Evolutionary conservation across 2,888 invertebrate species (phyloP).

Genomic region (Caenorhabditis imperialis): DNA sequence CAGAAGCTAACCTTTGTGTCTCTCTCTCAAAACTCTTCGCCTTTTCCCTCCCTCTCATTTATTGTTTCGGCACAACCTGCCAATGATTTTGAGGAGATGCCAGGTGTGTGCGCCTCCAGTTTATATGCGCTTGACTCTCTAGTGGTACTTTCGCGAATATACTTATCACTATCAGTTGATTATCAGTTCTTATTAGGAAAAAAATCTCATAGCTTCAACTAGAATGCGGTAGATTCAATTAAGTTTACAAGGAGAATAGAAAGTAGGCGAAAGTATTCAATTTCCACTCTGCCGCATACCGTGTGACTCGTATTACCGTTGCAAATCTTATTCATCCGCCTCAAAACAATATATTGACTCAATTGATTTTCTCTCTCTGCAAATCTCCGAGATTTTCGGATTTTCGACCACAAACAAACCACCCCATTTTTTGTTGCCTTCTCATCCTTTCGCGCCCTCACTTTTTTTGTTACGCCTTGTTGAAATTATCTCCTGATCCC

Average conservation of each 20-base stretch:
- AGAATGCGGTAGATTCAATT: too few species aligned
- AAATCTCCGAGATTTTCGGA: constrained; percentile 29
- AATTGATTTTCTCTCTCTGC: constrained; percentile 44
- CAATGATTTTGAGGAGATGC: constrained; percentile 48
- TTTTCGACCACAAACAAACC: constrained; percentile 47
- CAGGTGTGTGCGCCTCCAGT: constrained; percentile 46
- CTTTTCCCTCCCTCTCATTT: constrained; percentile 17
- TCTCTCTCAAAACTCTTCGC: constrained; percentile 12
- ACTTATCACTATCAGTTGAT: too few species aligned
- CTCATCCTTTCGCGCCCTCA: constrained; percentile 7
- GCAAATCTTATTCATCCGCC: constrained; percentile 31
- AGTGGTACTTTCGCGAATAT: too few species aligned
- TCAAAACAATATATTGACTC: constrained; percentile 53
- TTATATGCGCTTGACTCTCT: constrained; percentile 20
- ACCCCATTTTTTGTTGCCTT: constrained; percentile 1
- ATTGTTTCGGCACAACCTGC: constrained; percentile 55
- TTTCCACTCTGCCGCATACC: constrained; percentile 23
- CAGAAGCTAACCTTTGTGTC: constrained; percentile 47
- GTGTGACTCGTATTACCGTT: constrained; percentile 51
- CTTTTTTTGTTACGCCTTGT: too few species aligned
- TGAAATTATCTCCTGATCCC: too few species aligned
- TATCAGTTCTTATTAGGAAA: too few species aligned
- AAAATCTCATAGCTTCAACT: too few species aligned
- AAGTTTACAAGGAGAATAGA: too few species aligned
- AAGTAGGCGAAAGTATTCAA: constrained; percentile 33